Conservation (phyloP, 2,113 vertebrate species). For the Neomonachus schauinslandi region DNA sequence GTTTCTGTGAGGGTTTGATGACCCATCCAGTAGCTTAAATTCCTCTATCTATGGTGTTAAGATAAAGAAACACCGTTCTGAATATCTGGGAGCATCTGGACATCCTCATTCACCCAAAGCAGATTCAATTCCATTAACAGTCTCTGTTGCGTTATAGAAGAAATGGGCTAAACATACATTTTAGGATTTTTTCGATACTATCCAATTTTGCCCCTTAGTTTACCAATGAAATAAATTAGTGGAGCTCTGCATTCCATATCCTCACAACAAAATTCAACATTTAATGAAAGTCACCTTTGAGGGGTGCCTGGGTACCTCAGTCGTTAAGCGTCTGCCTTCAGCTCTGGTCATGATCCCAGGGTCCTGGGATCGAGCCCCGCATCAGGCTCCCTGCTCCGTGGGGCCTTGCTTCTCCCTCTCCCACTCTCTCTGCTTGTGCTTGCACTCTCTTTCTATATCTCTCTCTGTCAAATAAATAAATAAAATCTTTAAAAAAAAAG, state of each 20-base stretch:
- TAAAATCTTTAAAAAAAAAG: not conserved
- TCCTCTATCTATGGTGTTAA: not conserved
- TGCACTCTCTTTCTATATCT: too few species aligned
- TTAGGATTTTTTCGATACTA: not conserved
- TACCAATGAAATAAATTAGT: not conserved
- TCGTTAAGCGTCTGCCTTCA: too few species aligned
- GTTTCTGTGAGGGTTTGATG: not conserved
- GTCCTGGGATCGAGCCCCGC: too few species aligned
- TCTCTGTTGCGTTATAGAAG: not conserved
- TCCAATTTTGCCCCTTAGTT: not conserved
- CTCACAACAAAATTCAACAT: not conserved
- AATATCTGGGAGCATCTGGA: not conserved
- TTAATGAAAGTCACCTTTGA: slow-evolving; percentile 48
- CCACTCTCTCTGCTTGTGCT: too few species aligned
- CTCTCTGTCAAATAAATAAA: too few species aligned
- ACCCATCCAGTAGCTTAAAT: not conserved
- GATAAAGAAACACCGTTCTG: not conserved
- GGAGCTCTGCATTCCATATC: not conserved
- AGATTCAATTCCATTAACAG: not conserved
- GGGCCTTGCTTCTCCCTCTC: too few species aligned
- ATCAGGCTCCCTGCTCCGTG: too few species aligned
- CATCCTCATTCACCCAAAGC: not conserved
- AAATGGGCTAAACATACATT: not conserved
- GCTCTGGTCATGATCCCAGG: too few species aligned
- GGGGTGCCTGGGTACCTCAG: too few species aligned